Conservation (phyloP, 1,140 invertebrate species). For the Kradibia gibbosae region DNA sequence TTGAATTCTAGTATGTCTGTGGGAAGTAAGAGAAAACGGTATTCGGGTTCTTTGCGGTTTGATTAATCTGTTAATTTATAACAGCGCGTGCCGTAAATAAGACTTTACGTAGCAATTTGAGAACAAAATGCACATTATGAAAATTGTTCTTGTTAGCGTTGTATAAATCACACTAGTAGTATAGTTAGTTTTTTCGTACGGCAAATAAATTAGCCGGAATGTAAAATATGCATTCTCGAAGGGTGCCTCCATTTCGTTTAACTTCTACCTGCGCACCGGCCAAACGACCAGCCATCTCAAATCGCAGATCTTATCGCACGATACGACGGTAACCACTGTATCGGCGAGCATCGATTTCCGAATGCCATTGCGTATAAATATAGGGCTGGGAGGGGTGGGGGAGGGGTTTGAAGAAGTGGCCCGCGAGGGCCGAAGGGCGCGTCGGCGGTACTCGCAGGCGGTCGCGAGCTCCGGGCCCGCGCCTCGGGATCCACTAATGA, state of each 20-base stretch:
- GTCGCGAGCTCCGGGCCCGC: background rate
- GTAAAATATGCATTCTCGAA: background rate
- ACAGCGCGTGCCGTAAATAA: background rate
- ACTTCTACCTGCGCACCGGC: background rate
- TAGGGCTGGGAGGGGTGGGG: too few relatives aligned
- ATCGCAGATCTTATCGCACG: background rate
- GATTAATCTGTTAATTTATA: slow-evolving; percentile 20
- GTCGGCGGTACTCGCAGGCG: too few relatives aligned
- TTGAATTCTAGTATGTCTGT: slow-evolving; percentile 1
- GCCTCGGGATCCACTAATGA: background rate
- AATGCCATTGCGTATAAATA: too few relatives aligned
- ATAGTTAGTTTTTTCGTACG: background rate
- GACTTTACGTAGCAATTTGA: background rate
- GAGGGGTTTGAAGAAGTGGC: too few relatives aligned
- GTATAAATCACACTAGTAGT: slow-evolving; percentile 4
- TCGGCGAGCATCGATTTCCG: too few relatives aligned
- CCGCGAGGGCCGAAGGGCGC: background rate
- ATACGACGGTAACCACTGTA: too few relatives aligned
- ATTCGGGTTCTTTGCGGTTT: background rate
- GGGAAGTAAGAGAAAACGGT: background rate
- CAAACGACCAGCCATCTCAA: background rate
- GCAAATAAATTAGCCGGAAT: background rate
- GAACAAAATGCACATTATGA: slow-evolving; percentile 21
- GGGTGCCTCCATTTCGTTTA: background rate
- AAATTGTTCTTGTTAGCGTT: background rate